These are phyloP conservation scores for Glyptemys insculpta DNA, from an alignment of 2,797 vertebrate species.

Conservation along the genomic window DNA sequence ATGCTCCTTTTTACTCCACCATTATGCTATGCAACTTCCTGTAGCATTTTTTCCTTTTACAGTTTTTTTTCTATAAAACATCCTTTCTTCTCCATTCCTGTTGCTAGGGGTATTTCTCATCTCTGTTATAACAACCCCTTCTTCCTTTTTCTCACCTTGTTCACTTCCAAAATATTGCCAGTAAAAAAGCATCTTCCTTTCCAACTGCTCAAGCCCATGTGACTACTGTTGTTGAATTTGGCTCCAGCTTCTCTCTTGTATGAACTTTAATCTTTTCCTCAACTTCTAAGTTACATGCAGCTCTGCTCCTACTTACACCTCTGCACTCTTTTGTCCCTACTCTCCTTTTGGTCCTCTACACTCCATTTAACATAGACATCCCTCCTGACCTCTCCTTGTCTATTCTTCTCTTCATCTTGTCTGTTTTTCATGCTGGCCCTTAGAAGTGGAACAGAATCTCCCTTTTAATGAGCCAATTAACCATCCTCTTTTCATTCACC, in stretches of 20 bases:
- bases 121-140: not conserved
- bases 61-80: not conserved
- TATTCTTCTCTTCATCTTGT: not conserved
- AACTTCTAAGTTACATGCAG: not conserved
- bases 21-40: not conserved
- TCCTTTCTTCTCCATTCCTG: not conserved
- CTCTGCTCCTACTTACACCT: conserved; percentile 24
- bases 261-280: not conserved
- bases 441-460: not conserved
- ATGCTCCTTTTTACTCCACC: not conserved
- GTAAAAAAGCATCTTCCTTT: not conserved
- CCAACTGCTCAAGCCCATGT: not conserved
- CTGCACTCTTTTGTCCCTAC: not conserved
- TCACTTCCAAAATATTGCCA: not conserved
- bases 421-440: not conserved
- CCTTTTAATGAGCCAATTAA: conserved; percentile 51
- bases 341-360: not conserved
- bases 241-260: accelerated
- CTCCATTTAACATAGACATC: not conserved
- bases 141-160: not conserved
- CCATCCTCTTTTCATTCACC: not conserved
- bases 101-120: not conserved
- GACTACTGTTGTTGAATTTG: not conserved
- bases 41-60: not conserved
- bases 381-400: not conserved